Conservation (phyloP, 2,888 invertebrate species). For the Agrochola lychnidis region DNA sequence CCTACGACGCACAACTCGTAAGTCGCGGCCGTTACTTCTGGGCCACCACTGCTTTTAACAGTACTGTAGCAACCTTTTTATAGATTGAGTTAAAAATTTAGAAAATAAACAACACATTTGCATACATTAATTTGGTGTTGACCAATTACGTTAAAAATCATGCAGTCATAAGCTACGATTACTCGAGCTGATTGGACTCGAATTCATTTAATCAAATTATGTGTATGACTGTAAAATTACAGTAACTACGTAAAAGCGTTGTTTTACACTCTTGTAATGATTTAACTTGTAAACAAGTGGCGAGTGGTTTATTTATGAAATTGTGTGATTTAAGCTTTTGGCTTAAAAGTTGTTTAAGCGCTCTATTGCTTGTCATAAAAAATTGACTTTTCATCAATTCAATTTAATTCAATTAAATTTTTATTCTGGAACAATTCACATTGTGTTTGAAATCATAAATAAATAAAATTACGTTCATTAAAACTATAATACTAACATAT, state of each 20-base stretch:
- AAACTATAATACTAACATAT: too few relatives aligned
- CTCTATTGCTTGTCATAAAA: too few relatives aligned
- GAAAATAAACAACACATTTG: slow-evolving; percentile 19
- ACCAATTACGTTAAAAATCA: slow-evolving; percentile 43
- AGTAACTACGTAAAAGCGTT: slow-evolving; percentile 9
- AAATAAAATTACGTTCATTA: too few relatives aligned
- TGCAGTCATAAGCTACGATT: slow-evolving; percentile 43
- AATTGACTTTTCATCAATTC: too few relatives aligned
- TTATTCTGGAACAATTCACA: too few relatives aligned
- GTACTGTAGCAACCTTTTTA: too few relatives aligned
- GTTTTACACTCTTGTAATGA: slow-evolving; percentile 18
- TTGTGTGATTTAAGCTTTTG: background rate
- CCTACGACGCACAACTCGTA: too few relatives aligned
- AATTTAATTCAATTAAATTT: too few relatives aligned
- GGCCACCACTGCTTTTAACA: too few relatives aligned
- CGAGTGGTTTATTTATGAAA: background rate
- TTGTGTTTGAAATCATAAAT: too few relatives aligned
- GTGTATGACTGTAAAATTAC: slow-evolving; percentile 25
- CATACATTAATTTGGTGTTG: slow-evolving; percentile 25
- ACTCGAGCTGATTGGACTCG: slow-evolving; percentile 35
- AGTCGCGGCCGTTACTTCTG: too few relatives aligned
- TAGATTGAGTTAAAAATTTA: background rate
- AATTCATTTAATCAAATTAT: slow-evolving; percentile 53
- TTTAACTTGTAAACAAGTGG: slow-evolving; percentile 9
- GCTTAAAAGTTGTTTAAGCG: too few relatives aligned